Evolutionary conservation across 1,140 invertebrate species (phyloP).

Genomic region (Ditylenchus dipsaci): DNA sequence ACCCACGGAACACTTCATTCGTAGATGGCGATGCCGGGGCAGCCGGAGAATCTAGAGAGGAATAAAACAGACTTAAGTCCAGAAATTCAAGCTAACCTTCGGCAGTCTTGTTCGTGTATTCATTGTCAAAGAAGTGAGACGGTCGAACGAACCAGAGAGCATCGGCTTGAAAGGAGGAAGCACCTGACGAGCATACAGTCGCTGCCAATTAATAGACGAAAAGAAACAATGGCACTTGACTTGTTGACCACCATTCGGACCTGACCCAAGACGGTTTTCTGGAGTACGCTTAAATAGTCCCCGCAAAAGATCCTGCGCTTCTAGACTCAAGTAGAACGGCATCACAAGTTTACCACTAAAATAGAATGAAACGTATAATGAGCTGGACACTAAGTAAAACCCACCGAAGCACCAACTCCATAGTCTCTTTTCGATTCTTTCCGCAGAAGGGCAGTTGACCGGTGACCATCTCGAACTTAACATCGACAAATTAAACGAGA

Average conservation of each 20-base stretch:
- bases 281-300: slow-evolving; percentile 94
- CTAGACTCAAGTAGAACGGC: slow-evolving; percentile 87
- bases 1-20: too few species aligned
- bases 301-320: slow-evolving; percentile 84
- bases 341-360: slow-evolving; percentile 83
- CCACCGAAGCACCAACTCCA: slow-evolving; percentile 90
- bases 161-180: slow-evolving; percentile 92
- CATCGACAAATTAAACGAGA: slow-evolving; percentile 39
- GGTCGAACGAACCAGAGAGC: slow-evolving; percentile 61
- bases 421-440: slow-evolving; percentile 87
- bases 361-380: slow-evolving; percentile 10
- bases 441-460: slow-evolving; percentile 94
- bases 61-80: too few species aligned
- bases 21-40: too few species aligned
- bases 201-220: slow-evolving; percentile 85
- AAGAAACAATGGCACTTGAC: slow-evolving; percentile 91
- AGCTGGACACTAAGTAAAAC: background rate
- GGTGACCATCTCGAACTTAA: slow-evolving; percentile 96
- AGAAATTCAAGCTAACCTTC: too few species aligned
- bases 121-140: too few species aligned
- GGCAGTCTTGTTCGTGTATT: too few species aligned
- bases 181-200: slow-evolving; percentile 76
- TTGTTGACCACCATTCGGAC: slow-evolving; percentile 75
- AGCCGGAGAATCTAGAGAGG: too few species aligned
- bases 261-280: slow-evolving; percentile 73